Conservation (phyloP, 2,888 invertebrate species). For the Liposcelis brunnea region DNA sequence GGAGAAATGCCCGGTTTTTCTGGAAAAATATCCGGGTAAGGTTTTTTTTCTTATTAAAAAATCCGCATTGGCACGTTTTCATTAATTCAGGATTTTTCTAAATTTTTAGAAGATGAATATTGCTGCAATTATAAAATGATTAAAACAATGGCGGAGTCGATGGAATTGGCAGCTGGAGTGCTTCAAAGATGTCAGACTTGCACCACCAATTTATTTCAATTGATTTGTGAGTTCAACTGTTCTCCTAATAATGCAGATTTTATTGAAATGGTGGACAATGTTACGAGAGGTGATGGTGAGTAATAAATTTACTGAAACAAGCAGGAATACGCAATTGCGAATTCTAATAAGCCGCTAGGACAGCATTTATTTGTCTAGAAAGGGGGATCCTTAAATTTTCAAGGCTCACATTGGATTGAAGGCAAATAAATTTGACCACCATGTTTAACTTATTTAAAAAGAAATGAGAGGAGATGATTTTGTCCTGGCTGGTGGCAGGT, state of each 20-base stretch:
- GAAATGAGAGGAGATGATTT: no score
- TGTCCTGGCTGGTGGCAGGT: no score
- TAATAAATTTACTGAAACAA: no score
- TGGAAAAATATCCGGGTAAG: no score
- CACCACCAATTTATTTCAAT: slow-evolving; percentile 49
- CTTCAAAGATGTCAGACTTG: slow-evolving; percentile 72
- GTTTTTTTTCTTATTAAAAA: no score
- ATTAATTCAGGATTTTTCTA: no score
- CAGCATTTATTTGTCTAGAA: neutral
- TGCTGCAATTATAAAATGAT: slow-evolving; percentile 46
- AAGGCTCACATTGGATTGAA: no score
- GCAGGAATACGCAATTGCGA: slow-evolving; percentile 29
- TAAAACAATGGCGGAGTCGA: slow-evolving; percentile 30
- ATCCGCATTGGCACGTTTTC: no score
- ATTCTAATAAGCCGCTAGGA: neutral
- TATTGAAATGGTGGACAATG: slow-evolving; percentile 21
- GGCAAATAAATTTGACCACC: no score
- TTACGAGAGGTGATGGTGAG: slow-evolving; percentile 12
- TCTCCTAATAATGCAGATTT: slow-evolving; percentile 49
- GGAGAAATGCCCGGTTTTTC: no score
- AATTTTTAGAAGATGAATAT: slow-evolving; percentile 30
- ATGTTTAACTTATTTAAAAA: no score
- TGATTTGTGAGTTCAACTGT: slow-evolving; percentile 72
- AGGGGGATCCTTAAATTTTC: no score
- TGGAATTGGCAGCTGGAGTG: slow-evolving; percentile 45